Conservation (phyloP, 2,888 invertebrate species). For the Spodoptera picta region DNA sequence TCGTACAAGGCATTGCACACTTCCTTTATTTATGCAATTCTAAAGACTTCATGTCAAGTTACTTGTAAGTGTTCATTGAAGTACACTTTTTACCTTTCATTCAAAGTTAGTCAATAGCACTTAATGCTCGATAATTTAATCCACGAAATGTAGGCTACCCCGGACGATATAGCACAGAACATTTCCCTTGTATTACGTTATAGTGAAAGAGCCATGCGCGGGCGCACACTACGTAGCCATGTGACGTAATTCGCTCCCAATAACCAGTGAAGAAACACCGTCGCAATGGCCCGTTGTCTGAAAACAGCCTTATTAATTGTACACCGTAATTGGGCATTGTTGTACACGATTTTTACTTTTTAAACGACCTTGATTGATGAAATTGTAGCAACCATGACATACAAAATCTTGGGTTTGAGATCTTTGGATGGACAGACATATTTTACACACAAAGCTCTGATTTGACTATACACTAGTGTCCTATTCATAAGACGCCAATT, state of each 20-base stretch:
- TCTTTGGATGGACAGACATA: too few species aligned
- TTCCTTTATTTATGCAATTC: too few species aligned
- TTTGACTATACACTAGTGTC: too few species aligned
- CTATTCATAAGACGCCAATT: too few species aligned
- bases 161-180: conserved; percentile 43
- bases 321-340: conserved; percentile 9
- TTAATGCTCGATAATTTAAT: conserved; percentile 17
- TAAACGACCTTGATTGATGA: conserved; percentile 1
- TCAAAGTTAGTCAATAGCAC: neutral
- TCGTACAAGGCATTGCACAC: too few species aligned
- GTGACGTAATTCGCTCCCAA: conserved; percentile 57
- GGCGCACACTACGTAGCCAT: conserved; percentile 27
- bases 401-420: neutral
- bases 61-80: too few species aligned
- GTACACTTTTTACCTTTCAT: too few species aligned
- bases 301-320: conserved; percentile 38
- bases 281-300: conserved; percentile 26
- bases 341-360: conserved; percentile 2
- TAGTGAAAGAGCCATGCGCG: conserved; percentile 48
- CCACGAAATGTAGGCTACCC: conserved; percentile 15
- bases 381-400: conserved; percentile 1
- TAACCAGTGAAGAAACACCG: conserved; percentile 46
- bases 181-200: conserved; percentile 57
- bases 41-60: too few species aligned
- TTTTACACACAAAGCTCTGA: neutral